Conservation (phyloP, 2,888 invertebrate species). For the Xestia c-nigrum region DNA sequence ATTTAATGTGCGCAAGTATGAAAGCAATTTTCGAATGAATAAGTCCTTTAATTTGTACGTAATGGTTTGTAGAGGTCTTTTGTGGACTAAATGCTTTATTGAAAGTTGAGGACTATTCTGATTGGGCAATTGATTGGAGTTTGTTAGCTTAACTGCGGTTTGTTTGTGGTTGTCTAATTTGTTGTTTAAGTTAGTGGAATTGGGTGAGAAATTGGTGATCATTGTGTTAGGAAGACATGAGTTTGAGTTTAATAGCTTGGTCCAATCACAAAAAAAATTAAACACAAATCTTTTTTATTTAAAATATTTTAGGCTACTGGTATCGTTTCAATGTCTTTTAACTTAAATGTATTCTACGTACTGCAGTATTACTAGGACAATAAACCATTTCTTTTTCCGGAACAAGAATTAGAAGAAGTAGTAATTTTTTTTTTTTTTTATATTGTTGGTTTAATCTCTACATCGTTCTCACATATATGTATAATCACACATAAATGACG, state of each 20-base stretch:
- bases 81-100: conserved; percentile 49
- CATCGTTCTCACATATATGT: too few species aligned
- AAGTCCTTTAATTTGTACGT: conserved; percentile 58
- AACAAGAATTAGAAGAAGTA: background rate
- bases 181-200: conserved; percentile 1
- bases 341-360: background rate
- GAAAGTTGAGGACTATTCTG: conserved; percentile 43
- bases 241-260: background rate
- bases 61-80: conserved; percentile 55
- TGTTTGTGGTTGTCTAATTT: conserved; percentile 28
- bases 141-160: conserved; percentile 4
- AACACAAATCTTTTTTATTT: background rate
- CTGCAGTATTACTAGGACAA: background rate
- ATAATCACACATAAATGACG: too few species aligned
- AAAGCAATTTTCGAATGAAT: conserved; percentile 63
- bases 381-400: background rate
- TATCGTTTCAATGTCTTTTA: background rate
- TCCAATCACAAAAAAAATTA: background rate
- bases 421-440: too few species aligned
- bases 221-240: background rate
- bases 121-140: conserved; percentile 43
- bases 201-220: conserved; percentile 3
- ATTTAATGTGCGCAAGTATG: conserved; percentile 65
- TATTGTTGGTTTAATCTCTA: too few species aligned
- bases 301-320: background rate